Conservation (phyloP, 2,797 vertebrate species). For the Carduelis carduelis region DNA sequence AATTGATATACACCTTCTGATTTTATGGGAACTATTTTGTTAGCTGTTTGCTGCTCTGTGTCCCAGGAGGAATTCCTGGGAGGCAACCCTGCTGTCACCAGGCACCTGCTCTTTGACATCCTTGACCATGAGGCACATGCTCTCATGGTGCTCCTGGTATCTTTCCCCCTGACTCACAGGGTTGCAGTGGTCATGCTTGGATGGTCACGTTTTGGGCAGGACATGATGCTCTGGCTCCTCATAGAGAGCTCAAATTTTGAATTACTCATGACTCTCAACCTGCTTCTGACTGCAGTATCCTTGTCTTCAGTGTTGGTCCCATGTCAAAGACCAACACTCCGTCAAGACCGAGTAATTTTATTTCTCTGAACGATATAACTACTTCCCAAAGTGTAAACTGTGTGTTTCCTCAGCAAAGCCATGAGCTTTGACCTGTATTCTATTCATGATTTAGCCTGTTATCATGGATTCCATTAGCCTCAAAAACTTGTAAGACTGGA, state of each 20-base stretch:
- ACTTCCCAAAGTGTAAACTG: background rate
- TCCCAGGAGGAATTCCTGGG: background rate
- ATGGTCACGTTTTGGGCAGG: background rate
- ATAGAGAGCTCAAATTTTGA: background rate
- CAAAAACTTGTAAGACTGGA: background rate
- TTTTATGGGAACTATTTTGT: background rate
- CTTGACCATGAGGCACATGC: background rate
- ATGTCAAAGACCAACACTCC: background rate
- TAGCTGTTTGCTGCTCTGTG: background rate
- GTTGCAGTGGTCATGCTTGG: background rate
- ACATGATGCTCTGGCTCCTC: background rate
- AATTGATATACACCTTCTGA: background rate
- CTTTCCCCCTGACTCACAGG: background rate
- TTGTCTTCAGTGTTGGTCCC: background rate
- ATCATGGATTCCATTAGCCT: background rate
- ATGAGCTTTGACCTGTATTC: background rate
- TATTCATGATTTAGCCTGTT: conserved; percentile 1
- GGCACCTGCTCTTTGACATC: background rate
- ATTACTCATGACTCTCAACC: background rate
- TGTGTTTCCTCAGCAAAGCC: background rate
- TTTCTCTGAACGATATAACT: background rate
- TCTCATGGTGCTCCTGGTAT: background rate
- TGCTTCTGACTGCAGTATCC: background rate
- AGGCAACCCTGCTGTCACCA: background rate
- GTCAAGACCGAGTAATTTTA: background rate